phyloP scores from a whole-genome alignment of 2,797 vertebrate genomes.

The Oryzias dopingdopingensis region DNA sequence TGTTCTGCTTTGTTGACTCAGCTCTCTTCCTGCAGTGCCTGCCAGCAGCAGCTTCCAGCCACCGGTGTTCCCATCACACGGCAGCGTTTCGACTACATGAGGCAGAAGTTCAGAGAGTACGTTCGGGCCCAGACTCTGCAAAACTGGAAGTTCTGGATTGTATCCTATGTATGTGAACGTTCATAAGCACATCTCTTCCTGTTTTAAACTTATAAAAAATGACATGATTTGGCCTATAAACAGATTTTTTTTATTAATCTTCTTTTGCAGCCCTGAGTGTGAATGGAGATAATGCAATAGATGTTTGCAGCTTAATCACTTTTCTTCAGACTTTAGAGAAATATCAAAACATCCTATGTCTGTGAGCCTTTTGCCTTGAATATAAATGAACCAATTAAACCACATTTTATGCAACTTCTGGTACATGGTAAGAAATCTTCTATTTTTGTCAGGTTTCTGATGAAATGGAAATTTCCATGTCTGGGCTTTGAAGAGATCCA shows the following conservation, averaged over 20 bases:
- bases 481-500: too few species aligned
- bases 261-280: too few species aligned
- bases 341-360: neutral
- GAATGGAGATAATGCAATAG: neutral
- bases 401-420: neutral
- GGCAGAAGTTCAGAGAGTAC: slow-evolving; percentile 91
- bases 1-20: slow-evolving; percentile 4
- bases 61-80: slow-evolving; percentile 93
- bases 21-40: slow-evolving; percentile 72
- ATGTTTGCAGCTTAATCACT: neutral
- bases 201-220: too few species aligned
- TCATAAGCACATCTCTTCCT: too few species aligned
- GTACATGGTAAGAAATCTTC: too few species aligned
- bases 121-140: slow-evolving; percentile 88
- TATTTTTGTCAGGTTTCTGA: too few species aligned
- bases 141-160: slow-evolving; percentile 99
- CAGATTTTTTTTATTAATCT: too few species aligned
- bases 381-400: neutral
- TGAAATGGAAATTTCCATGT: too few species aligned
- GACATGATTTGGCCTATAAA: too few species aligned
- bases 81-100: slow-evolving; percentile 96
- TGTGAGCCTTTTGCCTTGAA: neutral
- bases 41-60: slow-evolving; percentile 94
- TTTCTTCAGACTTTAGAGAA: neutral
- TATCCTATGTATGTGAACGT: slow-evolving; percentile 78